Evolutionary conservation across 2,888 invertebrate genomes (phyloP), one percentile per base, ranked within the genome.

Genomic region (Linnaemya vulpina): DNA sequence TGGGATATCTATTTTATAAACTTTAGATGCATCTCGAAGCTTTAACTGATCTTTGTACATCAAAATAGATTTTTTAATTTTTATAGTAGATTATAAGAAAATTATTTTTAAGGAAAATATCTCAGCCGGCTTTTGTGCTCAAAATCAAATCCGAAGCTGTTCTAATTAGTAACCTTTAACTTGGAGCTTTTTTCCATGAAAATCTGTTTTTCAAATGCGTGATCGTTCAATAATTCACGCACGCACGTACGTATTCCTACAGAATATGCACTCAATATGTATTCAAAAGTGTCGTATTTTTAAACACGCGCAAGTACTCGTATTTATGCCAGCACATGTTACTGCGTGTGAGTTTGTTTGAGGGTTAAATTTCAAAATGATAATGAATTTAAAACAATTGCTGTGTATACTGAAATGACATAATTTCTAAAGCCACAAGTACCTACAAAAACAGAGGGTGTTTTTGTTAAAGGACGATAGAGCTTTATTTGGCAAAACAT

Each of bases 321-420:
- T 30, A 30, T 40, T 11, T 13, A 40, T 1, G 40, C 11, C 38
- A 5, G 35, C 35, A 3, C 15, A 8, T 55, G 13, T 25, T 40
- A 40, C 2, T 9, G 38, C 20, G 40, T 25, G 55, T 67, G 9
- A 22, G 10, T 67, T 38, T 22, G 11, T 67, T 38, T 22, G n/a
- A 74, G 35, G 25, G 62, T 51, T 38, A 15, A 22, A 35, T 49
- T 58, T 46, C 15, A 22, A 46, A 60, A 51, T 63, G 51, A 51
- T 68, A 68, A 60, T 49, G 67, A 76, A 67, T 76, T 35, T 49
- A 51, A 25, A 43, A 17, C n/a, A 25, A 63, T 46, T 4, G 46
- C 1, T 46, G 4, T n/a, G 46, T 40, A 62, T 51, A 13, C 11
- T 13, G 10, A 9, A 17, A 49, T 17, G 17, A 46, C 2, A 9